These are phyloP conservation scores for Gnathonemus echidnorhynchus DNA, from an alignment of 2,113 vertebrate genomes.

Conservation along the genomic window DNA sequence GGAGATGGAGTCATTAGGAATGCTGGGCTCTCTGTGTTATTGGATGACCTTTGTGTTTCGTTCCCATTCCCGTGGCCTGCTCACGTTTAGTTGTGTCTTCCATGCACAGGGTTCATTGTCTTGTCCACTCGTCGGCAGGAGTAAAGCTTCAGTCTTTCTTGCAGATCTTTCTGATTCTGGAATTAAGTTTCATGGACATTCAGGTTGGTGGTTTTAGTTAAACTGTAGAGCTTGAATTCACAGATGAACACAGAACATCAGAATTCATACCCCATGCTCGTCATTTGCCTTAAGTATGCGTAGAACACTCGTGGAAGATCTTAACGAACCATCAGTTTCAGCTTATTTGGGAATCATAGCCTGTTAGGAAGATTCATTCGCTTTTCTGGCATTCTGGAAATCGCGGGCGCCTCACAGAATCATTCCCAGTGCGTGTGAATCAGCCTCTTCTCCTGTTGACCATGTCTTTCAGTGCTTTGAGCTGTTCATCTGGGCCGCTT, in stretches of 20 bases:
- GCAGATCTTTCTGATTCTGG: neutral
- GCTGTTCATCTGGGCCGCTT: constrained; percentile 54
- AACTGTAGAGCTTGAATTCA: neutral
- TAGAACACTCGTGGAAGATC: neutral
- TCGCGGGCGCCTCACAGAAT: constrained; percentile 52
- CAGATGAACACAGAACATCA: neutral
- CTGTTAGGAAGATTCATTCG: neutral
- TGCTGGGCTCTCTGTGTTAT: neutral
- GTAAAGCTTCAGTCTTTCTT: neutral
- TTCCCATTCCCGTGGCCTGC: neutral
- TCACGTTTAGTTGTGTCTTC: neutral
- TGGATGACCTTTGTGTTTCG: neutral
- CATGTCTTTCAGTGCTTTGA: constrained; percentile 52
- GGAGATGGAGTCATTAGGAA: neutral
- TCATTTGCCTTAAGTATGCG: neutral
- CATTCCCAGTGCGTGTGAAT: constrained; percentile 54
- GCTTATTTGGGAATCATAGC: neutral
- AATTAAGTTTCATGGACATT: neutral
- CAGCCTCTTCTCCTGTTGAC: constrained; percentile 48
- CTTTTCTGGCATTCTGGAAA: constrained; percentile 47
- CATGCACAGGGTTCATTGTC: neutral
- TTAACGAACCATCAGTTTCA: neutral
- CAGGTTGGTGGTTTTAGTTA: neutral
- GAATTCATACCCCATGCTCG: neutral
- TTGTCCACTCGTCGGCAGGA: neutral